phyloP scores from a whole-genome alignment of 2,113 vertebrate genomes.

The Eurystomus gularis region DNA sequence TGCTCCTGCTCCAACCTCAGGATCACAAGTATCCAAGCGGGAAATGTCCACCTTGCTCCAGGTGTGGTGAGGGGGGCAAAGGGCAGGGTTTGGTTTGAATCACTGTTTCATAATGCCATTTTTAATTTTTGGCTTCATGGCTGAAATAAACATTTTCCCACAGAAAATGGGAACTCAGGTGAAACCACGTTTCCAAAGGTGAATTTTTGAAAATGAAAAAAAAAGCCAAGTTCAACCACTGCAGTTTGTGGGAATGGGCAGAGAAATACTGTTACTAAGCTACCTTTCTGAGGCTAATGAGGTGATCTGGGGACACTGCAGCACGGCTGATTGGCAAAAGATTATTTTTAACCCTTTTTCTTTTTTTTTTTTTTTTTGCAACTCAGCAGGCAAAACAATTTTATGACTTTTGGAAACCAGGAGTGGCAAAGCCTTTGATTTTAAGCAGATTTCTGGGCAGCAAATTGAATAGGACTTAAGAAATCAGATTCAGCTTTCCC shows the following conservation, averaged over 20 bases:
- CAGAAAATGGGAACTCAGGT: conserved; percentile 2
- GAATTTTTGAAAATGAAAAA: background rate
- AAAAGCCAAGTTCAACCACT: background rate
- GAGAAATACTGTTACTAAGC: conserved; percentile 37
- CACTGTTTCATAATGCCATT: background rate
- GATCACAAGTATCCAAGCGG: background rate
- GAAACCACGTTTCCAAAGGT: conserved; percentile 47
- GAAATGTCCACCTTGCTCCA: background rate
- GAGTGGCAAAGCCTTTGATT: background rate
- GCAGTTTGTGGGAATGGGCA: conserved; percentile 26
- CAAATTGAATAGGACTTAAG: background rate
- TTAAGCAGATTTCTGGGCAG: background rate
- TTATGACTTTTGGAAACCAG: background rate
- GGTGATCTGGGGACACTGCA: conserved; percentile 39
- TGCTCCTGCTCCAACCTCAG: background rate
- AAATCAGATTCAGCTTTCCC: background rate
- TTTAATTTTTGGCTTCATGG: background rate
- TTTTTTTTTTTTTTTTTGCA: background rate
- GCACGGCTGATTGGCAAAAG: background rate
- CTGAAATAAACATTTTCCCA: conserved; percentile 21
- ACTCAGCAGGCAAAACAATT: background rate
- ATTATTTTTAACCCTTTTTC: background rate
- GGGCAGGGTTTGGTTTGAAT: background rate
- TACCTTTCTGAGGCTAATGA: background rate
- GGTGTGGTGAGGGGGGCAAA: background rate